These are phyloP conservation scores for Myrmecophaga tridactyla DNA, from an alignment of 2,113 vertebrate species.

Conservation along the genomic window DNA sequence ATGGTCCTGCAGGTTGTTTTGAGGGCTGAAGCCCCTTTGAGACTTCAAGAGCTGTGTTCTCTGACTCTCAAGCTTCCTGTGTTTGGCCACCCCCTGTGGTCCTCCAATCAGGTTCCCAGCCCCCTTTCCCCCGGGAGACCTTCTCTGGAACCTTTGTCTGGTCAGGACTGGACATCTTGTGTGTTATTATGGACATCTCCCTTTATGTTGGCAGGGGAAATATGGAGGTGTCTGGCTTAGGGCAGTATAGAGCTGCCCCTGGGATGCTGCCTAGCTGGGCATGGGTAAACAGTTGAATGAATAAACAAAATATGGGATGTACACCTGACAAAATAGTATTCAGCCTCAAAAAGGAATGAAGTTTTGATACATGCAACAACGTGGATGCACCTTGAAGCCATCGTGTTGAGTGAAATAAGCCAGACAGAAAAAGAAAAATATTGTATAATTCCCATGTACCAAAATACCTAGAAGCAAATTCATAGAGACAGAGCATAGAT, in stretches of 20 bases:
- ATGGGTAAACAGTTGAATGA: neutral
- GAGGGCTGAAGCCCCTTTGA: neutral
- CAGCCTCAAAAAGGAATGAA: too few relatives aligned
- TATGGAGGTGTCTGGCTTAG: neutral
- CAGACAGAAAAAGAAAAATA: too few relatives aligned
- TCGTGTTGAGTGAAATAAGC: too few relatives aligned
- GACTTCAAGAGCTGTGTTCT: neutral
- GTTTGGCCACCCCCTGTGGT: too few relatives aligned
- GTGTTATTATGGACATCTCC: neutral
- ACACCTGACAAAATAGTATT: too few relatives aligned
- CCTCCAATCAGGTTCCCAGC: accelerated
- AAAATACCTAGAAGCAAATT: too few relatives aligned
- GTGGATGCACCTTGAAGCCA: too few relatives aligned
- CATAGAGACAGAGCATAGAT: too few relatives aligned
- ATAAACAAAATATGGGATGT: neutral
- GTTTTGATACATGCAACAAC: too few relatives aligned
- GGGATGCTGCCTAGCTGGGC: neutral
- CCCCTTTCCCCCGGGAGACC: neutral
- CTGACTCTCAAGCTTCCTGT: accelerated
- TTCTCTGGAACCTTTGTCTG: too few relatives aligned
- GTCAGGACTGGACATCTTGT: neutral
- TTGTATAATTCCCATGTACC: too few relatives aligned
- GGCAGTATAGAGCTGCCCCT: neutral
- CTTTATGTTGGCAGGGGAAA: neutral
- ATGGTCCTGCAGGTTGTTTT: neutral